These are phyloP conservation scores for Schrankia costaestrigalis DNA, from an alignment of 2,888 invertebrate species.

Conservation along the genomic window DNA sequence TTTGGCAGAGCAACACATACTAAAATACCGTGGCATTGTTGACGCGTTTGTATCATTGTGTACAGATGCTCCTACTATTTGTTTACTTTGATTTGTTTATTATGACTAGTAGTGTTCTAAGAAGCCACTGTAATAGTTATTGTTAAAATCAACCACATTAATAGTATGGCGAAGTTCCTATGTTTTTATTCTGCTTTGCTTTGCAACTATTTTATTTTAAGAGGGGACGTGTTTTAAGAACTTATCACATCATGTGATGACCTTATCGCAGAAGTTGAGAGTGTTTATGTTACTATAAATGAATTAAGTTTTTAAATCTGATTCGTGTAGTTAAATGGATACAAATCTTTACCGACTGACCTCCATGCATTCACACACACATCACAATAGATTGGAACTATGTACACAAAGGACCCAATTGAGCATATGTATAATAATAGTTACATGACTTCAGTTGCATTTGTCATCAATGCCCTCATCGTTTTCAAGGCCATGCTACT, in stretches of 20 bases:
- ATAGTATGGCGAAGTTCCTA: no score
- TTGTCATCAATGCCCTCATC: constrained; percentile 20
- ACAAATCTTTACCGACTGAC: constrained; percentile 3
- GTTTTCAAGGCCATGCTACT: constrained; percentile 21
- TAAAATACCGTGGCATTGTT: constrained; percentile 17
- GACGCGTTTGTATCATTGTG: constrained; percentile 11
- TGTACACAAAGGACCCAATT: constrained; percentile 26
- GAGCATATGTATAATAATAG: constrained; percentile 8
- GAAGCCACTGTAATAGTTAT: not conserved
- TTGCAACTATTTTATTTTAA: no score
- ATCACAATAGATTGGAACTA: constrained; percentile 16
- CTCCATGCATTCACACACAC: constrained; percentile 7
- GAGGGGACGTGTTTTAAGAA: no score
- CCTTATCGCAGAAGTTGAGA: no score
- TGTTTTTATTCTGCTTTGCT: no score
- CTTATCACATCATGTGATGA: no score
- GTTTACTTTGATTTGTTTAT: not conserved
- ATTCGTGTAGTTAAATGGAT: no score
- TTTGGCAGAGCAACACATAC: constrained; percentile 23
- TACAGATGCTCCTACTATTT: not conserved
- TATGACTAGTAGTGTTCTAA: not conserved
- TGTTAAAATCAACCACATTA: no score
- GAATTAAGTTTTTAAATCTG: no score
- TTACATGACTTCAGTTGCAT: constrained; percentile 18
- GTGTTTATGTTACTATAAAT: no score